Percentiles rank a stretch among this genome's conserved stretches.
Evolutionary conservation across 23 tunicate genomes (phyloP).

Genomic region (Corella eumyota): DNA sequence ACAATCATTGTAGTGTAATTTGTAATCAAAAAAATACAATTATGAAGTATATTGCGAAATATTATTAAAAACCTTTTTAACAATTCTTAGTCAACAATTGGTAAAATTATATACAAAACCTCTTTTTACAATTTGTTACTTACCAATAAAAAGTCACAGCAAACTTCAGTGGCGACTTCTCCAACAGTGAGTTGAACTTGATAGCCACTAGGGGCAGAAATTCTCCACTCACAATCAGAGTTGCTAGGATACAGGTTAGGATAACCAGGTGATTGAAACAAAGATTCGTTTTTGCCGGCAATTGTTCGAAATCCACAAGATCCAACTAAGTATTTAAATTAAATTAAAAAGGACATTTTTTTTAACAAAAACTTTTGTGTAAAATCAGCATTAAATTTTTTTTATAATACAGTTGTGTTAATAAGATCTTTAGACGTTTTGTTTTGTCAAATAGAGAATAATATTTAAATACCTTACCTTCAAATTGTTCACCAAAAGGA

Average conservation of each 20-base stretch:
- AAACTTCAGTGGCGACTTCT: constrained; percentile 15
- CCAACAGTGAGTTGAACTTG: constrained; percentile 40
- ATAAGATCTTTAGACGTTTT: background rate
- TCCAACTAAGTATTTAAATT: background rate
- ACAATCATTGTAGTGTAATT: too few relatives aligned
- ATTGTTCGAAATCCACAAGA: background rate
- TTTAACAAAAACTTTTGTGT: background rate
- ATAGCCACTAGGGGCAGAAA: constrained; percentile 27
- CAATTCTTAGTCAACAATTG: too few relatives aligned
- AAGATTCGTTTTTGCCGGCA: background rate
- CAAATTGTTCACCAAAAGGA: too few relatives aligned
- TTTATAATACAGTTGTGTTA: background rate
- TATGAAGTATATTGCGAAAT: too few relatives aligned
- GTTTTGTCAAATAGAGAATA: background rate
- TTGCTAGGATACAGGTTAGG: constrained; percentile 36
- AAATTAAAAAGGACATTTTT: background rate
- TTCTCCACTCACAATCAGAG: constrained; percentile 38
- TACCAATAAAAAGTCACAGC: constrained; percentile 36
- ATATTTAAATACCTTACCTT: too few relatives aligned
- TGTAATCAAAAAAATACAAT: too few relatives aligned
- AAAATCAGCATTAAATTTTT: too few relatives aligned
- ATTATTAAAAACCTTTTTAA: too few relatives aligned
- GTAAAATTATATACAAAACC: too few relatives aligned
- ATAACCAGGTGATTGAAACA: constrained; percentile 36
- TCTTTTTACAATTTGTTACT: too few relatives aligned